These are phyloP conservation scores for Styela plicata DNA, from an alignment of 23 tunicate genomes.

Conservation along the genomic window DNA sequence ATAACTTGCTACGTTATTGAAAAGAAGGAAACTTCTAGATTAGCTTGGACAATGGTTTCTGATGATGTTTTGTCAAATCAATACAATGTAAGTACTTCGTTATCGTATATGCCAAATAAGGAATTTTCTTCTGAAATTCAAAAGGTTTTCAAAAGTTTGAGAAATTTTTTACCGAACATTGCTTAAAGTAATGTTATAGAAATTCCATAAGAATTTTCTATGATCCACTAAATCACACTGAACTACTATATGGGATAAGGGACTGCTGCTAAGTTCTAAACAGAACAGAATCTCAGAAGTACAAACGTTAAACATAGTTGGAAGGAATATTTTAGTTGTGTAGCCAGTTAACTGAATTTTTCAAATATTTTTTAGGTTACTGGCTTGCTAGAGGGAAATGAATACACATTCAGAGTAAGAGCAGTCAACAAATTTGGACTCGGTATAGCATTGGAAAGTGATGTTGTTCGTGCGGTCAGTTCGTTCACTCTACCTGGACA, in stretches of 20 bases:
- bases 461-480: constrained; percentile 53
- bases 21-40: constrained; percentile 84
- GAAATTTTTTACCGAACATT: background rate
- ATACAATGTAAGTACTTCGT: background rate
- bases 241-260: no score
- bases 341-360: no score
- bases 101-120: no score
- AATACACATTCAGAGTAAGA: constrained; percentile 81
- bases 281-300: no score
- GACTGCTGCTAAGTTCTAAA: no score
- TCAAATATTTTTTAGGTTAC: no score
- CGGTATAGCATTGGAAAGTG: constrained; percentile 64
- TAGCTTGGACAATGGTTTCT: constrained; percentile 73
- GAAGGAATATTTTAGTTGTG: no score
- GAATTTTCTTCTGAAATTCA: no score
- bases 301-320: no score
- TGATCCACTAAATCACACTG: no score
- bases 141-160: background rate
- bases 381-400: constrained; percentile 52
- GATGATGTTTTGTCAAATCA: constrained; percentile 1
- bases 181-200: no score
- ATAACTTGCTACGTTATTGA: constrained; percentile 64
- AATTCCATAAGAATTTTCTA: no score
- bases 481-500: constrained; percentile 64
- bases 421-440: constrained; percentile 88